Percentiles rank a stretch among this genome's conserved stretches.
phyloP scores from a whole-genome alignment of 1,140 invertebrate species.

The Penaeus japonicus region DNA sequence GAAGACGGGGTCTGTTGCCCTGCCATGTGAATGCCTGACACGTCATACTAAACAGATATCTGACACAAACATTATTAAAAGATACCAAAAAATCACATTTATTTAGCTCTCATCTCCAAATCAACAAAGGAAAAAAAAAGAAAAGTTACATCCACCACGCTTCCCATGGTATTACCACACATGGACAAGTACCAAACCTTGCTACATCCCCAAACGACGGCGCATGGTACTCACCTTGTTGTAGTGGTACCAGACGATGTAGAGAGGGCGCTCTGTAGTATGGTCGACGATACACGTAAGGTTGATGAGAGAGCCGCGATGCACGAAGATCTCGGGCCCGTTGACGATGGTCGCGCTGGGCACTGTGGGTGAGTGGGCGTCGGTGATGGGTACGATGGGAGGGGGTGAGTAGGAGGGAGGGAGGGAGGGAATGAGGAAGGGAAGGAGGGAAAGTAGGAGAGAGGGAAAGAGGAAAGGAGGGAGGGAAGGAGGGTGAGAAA shows the following conservation, averaged over 20 bases:
- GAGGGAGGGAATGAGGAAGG: not conserved
- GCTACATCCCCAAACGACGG: too few species aligned
- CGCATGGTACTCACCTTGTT: not conserved
- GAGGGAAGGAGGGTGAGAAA: not conserved
- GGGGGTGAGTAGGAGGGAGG: not conserved
- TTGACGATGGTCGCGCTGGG: conserved; percentile 83
- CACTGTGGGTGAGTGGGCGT: conserved; percentile 70
- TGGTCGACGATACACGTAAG: conserved; percentile 85
- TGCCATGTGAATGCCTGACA: too few species aligned
- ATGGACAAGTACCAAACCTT: too few species aligned
- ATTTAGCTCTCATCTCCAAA: too few species aligned
- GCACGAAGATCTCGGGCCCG: conserved; percentile 83
- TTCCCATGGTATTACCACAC: too few species aligned
- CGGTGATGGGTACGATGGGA: not conserved
- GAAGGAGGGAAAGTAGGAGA: not conserved
- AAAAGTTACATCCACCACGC: too few species aligned
- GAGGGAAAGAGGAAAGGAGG: not conserved
- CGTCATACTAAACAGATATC: too few species aligned
- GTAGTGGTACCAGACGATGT: conserved; percentile 85
- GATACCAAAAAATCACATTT: too few species aligned
- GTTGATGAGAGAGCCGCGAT: conserved; percentile 88
- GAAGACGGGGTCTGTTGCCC: too few species aligned
- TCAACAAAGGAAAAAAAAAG: too few species aligned
- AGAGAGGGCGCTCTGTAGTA: conserved; percentile 83
- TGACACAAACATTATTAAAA: too few species aligned